phyloP scores from a whole-genome alignment of 2,888 invertebrate genomes.

The Poecilobothrus nobilitatus region DNA sequence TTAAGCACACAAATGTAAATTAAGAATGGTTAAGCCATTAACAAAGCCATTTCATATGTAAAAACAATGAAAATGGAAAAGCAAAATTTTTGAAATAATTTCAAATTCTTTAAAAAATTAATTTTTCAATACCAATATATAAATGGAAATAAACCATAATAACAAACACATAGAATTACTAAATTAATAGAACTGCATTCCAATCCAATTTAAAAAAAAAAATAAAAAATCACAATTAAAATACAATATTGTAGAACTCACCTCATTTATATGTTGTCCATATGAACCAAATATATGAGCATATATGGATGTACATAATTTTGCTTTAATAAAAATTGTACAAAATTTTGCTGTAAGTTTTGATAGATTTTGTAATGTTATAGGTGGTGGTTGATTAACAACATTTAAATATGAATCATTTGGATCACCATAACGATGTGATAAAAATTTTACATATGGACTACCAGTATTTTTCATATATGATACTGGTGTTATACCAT shows the following conservation, averaged over 20 bases:
- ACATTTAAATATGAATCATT: not conserved
- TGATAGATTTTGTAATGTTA: not conserved
- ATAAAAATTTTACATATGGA: not conserved
- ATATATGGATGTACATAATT: not conserved
- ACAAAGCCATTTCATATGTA: too few relatives aligned
- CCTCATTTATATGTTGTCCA: not conserved
- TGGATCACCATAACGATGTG: not conserved
- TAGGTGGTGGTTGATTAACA: not conserved
- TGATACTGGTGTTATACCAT: not conserved
- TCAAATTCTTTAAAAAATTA: too few relatives aligned
- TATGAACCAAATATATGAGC: not conserved
- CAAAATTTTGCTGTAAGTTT: not conserved
- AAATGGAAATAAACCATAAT: too few relatives aligned
- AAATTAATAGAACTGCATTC: too few relatives aligned
- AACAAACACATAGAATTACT: too few relatives aligned
- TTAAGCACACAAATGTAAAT: too few relatives aligned
- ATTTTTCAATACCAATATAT: too few relatives aligned
- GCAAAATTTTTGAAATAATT: too few relatives aligned
- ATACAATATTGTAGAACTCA: not conserved
- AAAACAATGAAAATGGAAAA: too few relatives aligned
- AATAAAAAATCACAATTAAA: too few relatives aligned
- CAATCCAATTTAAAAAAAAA: too few relatives aligned
- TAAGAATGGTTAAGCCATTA: too few relatives aligned
- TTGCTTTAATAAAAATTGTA: not conserved
- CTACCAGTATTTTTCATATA: slow-evolving; percentile 1